Conservation (phyloP, 1,140 invertebrate genomes). For the Littorina saxatilis region DNA sequence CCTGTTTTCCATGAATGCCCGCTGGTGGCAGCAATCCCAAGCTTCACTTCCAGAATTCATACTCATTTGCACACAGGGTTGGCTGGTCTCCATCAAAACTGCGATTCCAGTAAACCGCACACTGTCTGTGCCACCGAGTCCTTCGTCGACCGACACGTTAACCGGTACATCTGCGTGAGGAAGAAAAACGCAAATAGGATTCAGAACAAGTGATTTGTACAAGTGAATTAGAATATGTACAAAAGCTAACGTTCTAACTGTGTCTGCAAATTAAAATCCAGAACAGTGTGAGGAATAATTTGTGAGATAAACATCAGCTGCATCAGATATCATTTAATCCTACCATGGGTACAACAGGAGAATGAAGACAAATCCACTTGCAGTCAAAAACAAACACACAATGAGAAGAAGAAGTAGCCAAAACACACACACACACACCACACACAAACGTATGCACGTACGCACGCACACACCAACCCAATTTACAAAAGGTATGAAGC, state of each 20-base stretch:
- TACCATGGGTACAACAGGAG: not conserved
- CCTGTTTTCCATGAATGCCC: not conserved
- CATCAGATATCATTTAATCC: not conserved
- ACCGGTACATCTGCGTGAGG: slow-evolving; percentile 93
- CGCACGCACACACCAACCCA: too few relatives aligned
- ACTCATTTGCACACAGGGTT: not conserved
- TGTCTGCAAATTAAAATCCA: not conserved
- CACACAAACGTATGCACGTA: not conserved
- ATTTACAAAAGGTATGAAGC: too few relatives aligned
- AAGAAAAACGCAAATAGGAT: slow-evolving; percentile 41
- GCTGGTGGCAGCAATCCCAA: not conserved
- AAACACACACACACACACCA: not conserved
- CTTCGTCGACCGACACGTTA: slow-evolving; percentile 97
- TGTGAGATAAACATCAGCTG: not conserved
- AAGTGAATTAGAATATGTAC: too few relatives aligned
- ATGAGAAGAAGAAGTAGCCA: not conserved
- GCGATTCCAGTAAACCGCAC: slow-evolving; percentile 75
- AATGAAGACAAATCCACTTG: not conserved
- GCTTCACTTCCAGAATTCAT: not conserved
- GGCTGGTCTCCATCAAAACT: slow-evolving; percentile 62
- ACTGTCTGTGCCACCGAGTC: slow-evolving; percentile 86
- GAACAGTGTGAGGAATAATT: not conserved
- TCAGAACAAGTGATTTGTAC: too few relatives aligned
- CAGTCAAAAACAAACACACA: too few relatives aligned
- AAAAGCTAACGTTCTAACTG: not conserved